A percentile compares a stretch with the other conserved stretches of the same genome.
phyloP scores from a whole-genome alignment of 2,888 invertebrate species.

The Agriotes lineatus region DNA sequence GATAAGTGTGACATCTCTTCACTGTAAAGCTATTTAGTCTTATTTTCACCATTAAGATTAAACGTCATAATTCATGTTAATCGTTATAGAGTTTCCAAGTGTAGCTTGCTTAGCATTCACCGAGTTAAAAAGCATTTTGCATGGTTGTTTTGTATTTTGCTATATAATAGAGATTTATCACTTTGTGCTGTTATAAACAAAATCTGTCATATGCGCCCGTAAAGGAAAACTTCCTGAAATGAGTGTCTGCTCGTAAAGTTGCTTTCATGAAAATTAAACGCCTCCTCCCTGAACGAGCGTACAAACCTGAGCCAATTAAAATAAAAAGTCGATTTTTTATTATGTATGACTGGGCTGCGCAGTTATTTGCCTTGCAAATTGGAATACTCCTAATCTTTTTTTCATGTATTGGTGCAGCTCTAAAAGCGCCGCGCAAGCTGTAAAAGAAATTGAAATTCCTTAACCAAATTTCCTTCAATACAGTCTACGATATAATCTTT shows the following conservation, averaged over 20 bases:
- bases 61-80: no score
- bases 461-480: background rate
- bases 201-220: background rate
- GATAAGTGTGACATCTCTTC: no score
- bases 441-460: conserved; percentile 14
- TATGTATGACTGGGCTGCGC: conserved; percentile 1
- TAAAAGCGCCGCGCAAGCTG: conserved; percentile 5
- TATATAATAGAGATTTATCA: background rate
- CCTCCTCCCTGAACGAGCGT: background rate
- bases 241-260: background rate
- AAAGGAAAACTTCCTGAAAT: background rate
- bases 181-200: background rate
- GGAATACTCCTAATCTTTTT: conserved; percentile 13
- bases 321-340: conserved; percentile 15
- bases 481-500: background rate
- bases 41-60: no score
- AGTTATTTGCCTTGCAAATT: conserved; percentile 16
- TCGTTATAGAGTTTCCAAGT: no score
- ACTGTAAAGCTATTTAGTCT: no score
- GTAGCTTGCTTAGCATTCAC: no score
- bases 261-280: conserved; percentile 6
- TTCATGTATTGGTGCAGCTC: conserved; percentile 12
- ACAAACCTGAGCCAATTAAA: background rate
- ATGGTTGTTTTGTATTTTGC: no score
- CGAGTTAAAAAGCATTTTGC: no score